Evolutionary conservation across 2,888 invertebrate genomes (phyloP).

Genomic region (Trachelus tabidus): DNA sequence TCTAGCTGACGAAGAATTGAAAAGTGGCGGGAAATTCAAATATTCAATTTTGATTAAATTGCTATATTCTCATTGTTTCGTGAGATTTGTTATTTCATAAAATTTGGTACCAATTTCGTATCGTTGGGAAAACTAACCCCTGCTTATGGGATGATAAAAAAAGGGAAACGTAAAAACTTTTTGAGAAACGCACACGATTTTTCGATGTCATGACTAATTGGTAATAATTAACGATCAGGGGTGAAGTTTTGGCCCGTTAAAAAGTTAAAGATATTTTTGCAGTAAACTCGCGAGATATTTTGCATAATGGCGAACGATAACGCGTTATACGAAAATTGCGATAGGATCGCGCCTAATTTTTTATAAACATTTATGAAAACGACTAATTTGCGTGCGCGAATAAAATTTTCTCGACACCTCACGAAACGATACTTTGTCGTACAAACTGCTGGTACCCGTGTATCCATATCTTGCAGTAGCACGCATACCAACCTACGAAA

Average conservation of each 20-base stretch:
- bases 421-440: slow-evolving; percentile 4
- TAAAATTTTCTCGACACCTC: slow-evolving; percentile 8
- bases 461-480: neutral
- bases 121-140: neutral
- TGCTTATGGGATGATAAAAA: neutral
- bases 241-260: neutral
- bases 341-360: slow-evolving; percentile 8
- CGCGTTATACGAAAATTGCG: neutral
- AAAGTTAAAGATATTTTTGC: neutral
- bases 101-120: no score
- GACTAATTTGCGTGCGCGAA: slow-evolving; percentile 14
- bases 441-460: neutral
- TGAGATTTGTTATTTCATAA: no score
- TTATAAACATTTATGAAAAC: slow-evolving; percentile 7
- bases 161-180: neutral
- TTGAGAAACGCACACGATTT: neutral
- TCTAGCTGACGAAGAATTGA: neutral
- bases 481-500: neutral
- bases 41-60: neutral
- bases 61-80: no score
- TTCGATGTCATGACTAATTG: neutral
- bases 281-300: slow-evolving; percentile 8
- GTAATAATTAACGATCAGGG: neutral
- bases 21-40: neutral
- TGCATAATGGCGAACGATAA: slow-evolving; percentile 2